Evolutionary conservation across 2,113 vertebrate species (phyloP).

Genomic region (Oceanites oceanicus): DNA sequence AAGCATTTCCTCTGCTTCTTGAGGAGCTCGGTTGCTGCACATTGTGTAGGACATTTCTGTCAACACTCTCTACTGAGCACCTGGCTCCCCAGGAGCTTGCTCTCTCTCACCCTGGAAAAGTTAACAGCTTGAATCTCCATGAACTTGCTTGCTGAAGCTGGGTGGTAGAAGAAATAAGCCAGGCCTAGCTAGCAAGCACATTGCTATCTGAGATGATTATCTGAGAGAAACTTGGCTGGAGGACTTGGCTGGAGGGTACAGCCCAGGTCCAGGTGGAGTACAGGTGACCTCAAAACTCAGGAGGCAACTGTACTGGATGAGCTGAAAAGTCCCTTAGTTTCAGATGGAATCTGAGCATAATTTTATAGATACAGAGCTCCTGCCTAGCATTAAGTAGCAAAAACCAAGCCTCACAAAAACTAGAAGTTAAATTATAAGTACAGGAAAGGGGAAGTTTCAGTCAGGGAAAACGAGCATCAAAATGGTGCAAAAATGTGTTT

Average conservation of each 20-base stretch:
- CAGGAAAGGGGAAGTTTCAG: not conserved
- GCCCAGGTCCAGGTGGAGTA: no score
- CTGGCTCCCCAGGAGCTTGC: not conserved
- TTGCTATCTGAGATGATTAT: not conserved
- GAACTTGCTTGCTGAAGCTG: not conserved
- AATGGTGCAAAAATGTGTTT: not conserved
- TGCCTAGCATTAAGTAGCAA: not conserved
- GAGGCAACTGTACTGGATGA: not conserved
- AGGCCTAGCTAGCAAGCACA: rapidly evolving
- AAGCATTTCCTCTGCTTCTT: not conserved
- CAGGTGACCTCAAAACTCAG: not conserved
- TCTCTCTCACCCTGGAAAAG: not conserved
- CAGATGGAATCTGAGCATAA: not conserved
- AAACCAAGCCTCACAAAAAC: not conserved
- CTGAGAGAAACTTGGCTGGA: not conserved
- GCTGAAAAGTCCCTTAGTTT: not conserved
- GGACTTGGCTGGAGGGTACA: not conserved
- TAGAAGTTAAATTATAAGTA: not conserved
- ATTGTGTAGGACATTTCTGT: not conserved
- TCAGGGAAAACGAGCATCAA: not conserved
- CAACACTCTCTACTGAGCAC: rapidly evolving
- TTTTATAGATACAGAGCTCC: not conserved
- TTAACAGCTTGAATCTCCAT: not conserved
- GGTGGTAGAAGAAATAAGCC: not conserved
- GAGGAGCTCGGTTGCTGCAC: not conserved